phyloP scores from a whole-genome alignment of 2,797 vertebrate genomes.

The Dallia pectoralis region DNA sequence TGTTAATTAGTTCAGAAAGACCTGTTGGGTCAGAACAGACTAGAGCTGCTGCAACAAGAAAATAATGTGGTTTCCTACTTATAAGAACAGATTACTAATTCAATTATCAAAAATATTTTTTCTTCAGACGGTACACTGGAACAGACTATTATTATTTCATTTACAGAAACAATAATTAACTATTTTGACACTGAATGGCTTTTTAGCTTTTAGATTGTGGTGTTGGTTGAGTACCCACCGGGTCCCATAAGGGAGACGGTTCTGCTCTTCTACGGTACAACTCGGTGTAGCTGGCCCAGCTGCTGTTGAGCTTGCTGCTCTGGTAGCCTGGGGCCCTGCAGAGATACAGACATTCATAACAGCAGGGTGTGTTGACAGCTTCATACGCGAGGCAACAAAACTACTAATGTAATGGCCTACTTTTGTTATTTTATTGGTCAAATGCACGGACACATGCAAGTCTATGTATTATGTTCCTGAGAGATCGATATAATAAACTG shows the following conservation, averaged over 20 bases:
- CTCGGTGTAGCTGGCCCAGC: slow-evolving; percentile 64
- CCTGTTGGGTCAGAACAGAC: neutral
- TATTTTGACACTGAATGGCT: neutral
- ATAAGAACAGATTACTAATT: neutral
- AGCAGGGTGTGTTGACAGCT: slow-evolving; percentile 44
- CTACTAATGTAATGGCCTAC: neutral
- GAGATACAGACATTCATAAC: neutral
- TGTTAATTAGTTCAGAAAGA: neutral
- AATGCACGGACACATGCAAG: neutral
- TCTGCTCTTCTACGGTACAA: slow-evolving; percentile 69
- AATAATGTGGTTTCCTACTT: neutral
- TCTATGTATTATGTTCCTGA: too few species aligned
- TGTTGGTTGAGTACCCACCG: slow-evolving; percentile 53
- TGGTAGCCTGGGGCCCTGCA: slow-evolving; percentile 21
- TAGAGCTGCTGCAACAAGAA: neutral
- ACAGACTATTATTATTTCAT: neutral
- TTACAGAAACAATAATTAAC: neutral
- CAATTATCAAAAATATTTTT: neutral
- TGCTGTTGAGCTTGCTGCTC: slow-evolving; percentile 58
- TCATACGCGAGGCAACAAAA: neutral
- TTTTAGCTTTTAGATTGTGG: neutral
- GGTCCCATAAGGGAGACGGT: slow-evolving; percentile 57
- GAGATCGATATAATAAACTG: neutral
- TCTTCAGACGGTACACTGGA: neutral
- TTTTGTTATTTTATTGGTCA: neutral